Evolutionary conservation across 1,140 invertebrate species (phyloP), one percentile per base, ranked within the genome.

Genomic region (Physella acuta): DNA sequence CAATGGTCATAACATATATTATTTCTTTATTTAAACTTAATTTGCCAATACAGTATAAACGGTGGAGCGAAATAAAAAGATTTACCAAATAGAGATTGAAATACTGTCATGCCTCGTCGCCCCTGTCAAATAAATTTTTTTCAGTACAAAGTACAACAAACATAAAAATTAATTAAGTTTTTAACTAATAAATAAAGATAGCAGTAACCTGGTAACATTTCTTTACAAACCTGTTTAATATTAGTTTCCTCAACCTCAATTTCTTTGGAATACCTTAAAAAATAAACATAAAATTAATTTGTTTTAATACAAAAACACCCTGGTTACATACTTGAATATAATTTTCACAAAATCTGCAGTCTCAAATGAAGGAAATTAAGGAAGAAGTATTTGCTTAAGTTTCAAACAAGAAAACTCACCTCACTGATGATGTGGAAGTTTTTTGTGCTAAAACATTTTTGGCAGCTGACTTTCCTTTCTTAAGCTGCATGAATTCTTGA

Each of bases 21-120:
- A n/a, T n/a, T n/a, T n/a, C n/a, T n/a, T n/a, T n/a, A n/a, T n/a
- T n/a, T n/a, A n/a, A n/a, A n/a, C n/a, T n/a, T n/a, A n/a, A n/a
- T n/a, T n/a, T n/a, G n/a, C n/a, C n/a, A n/a, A n/a, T n/a, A n/a
- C n/a, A n/a, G n/a, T n/a, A n/a, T n/a, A n/a, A n/a, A n/a, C n/a
- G n/a, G n/a, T n/a, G n/a, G n/a, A n/a, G n/a, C n/a, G n/a, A n/a
- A n/a, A n/a, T n/a, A n/a, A n/a, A n/a, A n/a, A 31, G 31, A 31
- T 49, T 64, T 64, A 64, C 62, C 62, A 64, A 64, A 64, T 30
- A 64, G 52, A 30, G 44, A 52, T 24, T 64, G 62, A 64, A 64
- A 39, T 30, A 64, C 62, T 24, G 62, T 64, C 62, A 30, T 64
- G 16, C 62, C 62, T 64, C 62, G 39, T 36, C 49, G 49, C 20